phyloP scores from a whole-genome alignment of 2,888 invertebrate genomes.

The Gymnoscelis rufifasciata region DNA sequence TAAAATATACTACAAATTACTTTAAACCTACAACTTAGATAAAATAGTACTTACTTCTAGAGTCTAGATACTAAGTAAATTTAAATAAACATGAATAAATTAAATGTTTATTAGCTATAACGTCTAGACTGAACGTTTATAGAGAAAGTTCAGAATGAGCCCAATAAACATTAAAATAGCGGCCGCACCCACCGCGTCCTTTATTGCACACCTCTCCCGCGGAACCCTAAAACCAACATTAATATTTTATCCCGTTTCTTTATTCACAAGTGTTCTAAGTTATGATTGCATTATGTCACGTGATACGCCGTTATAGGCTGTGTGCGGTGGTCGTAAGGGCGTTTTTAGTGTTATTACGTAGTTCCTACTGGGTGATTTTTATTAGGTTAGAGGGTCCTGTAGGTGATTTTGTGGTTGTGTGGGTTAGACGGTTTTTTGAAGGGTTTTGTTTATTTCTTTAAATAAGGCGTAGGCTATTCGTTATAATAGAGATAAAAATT shows the following conservation, averaged over 20 bases:
- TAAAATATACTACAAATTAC: no score
- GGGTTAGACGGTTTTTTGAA: conserved; percentile 5
- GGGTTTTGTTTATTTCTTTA: no score
- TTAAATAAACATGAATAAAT: neutral
- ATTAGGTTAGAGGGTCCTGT: conserved; percentile 42
- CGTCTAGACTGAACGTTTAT: no score
- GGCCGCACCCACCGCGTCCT: conserved; percentile 7
- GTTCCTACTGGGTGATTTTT: conserved; percentile 45
- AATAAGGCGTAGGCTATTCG: no score
- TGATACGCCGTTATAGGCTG: conserved; percentile 43
- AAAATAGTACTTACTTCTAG: no score
- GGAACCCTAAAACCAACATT: conserved; percentile 36
- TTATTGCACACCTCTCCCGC: conserved; percentile 14
- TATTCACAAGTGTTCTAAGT: conserved; percentile 50
- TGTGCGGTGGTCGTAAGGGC: conserved; percentile 34
- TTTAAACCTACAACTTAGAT: no score
- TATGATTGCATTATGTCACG: conserved; percentile 53
- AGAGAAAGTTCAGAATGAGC: conserved; percentile 3
- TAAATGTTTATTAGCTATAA: neutral
- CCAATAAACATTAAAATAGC: conserved; percentile 4
- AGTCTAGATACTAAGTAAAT: no score
- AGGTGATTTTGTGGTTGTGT: conserved; percentile 27
- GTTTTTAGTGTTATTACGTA: conserved; percentile 45
- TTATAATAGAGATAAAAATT: no score
- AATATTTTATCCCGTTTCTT: conserved; percentile 53